Evolutionary conservation across 2,888 invertebrate genomes (phyloP).

Genomic region (Mylabris sibirica): DNA sequence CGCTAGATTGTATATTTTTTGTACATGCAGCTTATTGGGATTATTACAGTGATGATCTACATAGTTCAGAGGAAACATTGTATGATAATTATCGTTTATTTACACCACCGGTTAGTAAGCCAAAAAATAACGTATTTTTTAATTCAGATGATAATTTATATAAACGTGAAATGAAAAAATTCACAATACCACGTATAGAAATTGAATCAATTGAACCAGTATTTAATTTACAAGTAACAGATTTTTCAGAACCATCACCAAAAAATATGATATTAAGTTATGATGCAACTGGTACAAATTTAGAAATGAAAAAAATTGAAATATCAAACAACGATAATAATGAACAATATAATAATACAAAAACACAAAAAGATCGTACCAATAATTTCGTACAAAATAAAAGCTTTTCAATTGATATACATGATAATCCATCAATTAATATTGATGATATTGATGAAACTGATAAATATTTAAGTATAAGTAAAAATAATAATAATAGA

Average conservation of each 20-base stretch:
- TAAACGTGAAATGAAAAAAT: conserved; percentile 54
- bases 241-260: conserved; percentile 59
- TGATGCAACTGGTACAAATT: conserved; percentile 51
- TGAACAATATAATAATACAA: conserved; percentile 24
- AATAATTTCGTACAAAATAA: conserved; percentile 54
- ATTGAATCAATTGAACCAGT: conserved; percentile 55
- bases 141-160: conserved; percentile 60
- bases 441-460: conserved; percentile 48
- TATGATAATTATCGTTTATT: conserved; percentile 49
- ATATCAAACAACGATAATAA: conserved; percentile 32
- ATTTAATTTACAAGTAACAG: conserved; percentile 59
- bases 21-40: conserved; percentile 59
- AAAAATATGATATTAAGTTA: conserved; percentile 61
- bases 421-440: conserved; percentile 47
- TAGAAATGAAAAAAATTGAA: conserved; percentile 50
- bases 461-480: conserved; percentile 53
- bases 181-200: conserved; percentile 58
- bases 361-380: conserved; percentile 46
- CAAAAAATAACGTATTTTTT: conserved; percentile 59
- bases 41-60: conserved; percentile 46
- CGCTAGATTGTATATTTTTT: conserved; percentile 12
- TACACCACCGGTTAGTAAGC: conserved; percentile 56
- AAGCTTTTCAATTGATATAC: conserved; percentile 56
- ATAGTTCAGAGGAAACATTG: conserved; percentile 56
- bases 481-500: conserved; percentile 35